Evolutionary conservation across 2,113 vertebrate species (phyloP).

Genomic region (Poicephalus meyeri): DNA sequence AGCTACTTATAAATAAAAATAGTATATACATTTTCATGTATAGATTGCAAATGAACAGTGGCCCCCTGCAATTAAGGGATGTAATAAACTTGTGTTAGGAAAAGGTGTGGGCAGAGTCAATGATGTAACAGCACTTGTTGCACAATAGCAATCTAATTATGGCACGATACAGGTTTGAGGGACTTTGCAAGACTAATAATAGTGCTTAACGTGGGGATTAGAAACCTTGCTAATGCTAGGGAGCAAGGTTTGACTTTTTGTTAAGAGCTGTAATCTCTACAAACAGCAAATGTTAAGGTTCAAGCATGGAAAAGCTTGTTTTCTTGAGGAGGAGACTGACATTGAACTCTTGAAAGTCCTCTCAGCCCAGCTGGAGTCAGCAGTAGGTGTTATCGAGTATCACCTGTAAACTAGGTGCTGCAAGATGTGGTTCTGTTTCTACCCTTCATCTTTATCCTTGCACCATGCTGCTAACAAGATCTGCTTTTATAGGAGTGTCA

Average conservation of each 20-base stretch:
- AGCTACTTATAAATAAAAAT: neutral
- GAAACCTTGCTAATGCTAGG: neutral
- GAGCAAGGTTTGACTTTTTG: neutral
- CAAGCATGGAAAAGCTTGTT: neutral
- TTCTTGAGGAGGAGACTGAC: neutral
- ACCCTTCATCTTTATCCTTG: neutral
- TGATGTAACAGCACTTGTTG: neutral
- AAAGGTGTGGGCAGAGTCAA: neutral
- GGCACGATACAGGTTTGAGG: neutral
- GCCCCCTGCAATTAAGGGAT: neutral
- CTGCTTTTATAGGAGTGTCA: neutral
- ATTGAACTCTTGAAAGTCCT: neutral
- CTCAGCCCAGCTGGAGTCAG: neutral
- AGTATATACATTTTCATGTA: neutral
- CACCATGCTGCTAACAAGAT: neutral
- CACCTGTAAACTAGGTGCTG: neutral
- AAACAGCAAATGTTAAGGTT: neutral
- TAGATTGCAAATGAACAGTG: neutral
- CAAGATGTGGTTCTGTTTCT: neutral
- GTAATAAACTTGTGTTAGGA: neutral
- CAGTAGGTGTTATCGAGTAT: neutral
- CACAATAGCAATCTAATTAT: neutral
- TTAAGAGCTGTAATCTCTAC: neutral
- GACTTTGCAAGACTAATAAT: conserved; percentile 32
- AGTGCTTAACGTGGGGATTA: conserved; percentile 3